Percentiles rank a stretch among this genome's conserved stretches.
phyloP scores from a whole-genome alignment of 2,113 vertebrate genomes.

The Stercorarius parasiticus region DNA sequence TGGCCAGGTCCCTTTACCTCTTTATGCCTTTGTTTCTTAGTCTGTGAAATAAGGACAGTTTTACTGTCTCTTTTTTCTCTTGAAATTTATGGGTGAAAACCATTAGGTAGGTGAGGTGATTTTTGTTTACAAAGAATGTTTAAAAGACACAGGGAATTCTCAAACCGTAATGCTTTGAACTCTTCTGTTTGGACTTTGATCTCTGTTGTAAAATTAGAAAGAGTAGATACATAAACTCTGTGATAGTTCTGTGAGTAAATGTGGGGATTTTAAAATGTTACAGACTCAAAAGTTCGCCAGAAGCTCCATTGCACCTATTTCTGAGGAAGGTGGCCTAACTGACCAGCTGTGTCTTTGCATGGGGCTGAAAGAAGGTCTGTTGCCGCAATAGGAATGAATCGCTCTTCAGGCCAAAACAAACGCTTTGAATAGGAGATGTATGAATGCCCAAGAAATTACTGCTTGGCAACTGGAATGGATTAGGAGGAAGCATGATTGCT shows the following conservation, averaged over 20 bases:
- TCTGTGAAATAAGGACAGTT: background rate
- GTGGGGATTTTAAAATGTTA: background rate
- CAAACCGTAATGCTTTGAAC: background rate
- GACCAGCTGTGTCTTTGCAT: background rate
- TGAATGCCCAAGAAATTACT: conserved; percentile 12
- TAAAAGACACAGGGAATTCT: background rate
- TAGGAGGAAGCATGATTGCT: conserved; percentile 2
- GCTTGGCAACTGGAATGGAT: conserved; percentile 7
- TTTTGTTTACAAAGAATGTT: background rate
- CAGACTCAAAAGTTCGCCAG: background rate
- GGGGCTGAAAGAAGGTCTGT: background rate
- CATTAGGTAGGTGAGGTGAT: background rate
- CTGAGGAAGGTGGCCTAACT: background rate
- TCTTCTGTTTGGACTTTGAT: background rate
- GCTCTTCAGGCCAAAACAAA: background rate
- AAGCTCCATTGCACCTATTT: background rate
- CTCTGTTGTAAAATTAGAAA: background rate
- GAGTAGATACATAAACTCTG: background rate
- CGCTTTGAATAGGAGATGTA: background rate
- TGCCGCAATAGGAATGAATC: background rate
- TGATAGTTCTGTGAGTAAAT: background rate
- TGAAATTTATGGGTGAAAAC: background rate
- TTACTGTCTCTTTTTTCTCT: background rate
- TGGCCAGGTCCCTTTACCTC: background rate
- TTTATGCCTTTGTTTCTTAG: background rate